Base-by-base conservation (phyloP, 2,888 invertebrate species). In the Oscheius sp. region DNA sequence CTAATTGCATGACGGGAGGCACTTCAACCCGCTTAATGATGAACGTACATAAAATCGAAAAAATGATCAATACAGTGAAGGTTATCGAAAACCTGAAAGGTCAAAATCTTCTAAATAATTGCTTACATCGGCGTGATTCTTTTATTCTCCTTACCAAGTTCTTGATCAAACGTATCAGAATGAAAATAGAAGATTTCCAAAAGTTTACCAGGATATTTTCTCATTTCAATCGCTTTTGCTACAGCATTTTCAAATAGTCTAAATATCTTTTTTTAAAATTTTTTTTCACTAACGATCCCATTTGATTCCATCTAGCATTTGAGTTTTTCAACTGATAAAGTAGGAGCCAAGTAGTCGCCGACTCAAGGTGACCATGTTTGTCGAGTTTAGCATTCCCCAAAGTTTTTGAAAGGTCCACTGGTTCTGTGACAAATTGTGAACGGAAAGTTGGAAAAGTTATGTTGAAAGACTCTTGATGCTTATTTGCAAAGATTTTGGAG, bases 1-100 rank as follows among this genome's bases (percentile, higher is more conserved):
- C 39, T 63, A 37, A 20, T 42, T 42, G 45, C 27, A 64, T 45
- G 0, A 37, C 20, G 3, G 70, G 50, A 50, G 70, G 72, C 2
- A 65, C 48, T 37, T 75, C 67, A 25, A 82, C 66, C 50, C 78
- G 72, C 48, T 72, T 71, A 33, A 79, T 64, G 42, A 80, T 81
- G 63, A 84, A 84, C 5, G 83, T 84, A 58, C 80, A 77, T 15
- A 74, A 23, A 33, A 84, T 78, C 3, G 84, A 81, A 68, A 84
- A 84, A 15, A 78, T 52, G 42, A 83, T 79, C 10, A 84, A 74
- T 1, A 82, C 77, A 4, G 71, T 58, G 70, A 84, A 83, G 10
- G 84, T 84, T 3, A 82, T 64, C 0, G 81, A 75, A 68, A 84
- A 84, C 70, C 82, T 83, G 65, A 46, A 77, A 68, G 15, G 4